Base-by-base conservation (phyloP, 2,797 vertebrate species). In the Cirrhinus molitorella region DNA sequence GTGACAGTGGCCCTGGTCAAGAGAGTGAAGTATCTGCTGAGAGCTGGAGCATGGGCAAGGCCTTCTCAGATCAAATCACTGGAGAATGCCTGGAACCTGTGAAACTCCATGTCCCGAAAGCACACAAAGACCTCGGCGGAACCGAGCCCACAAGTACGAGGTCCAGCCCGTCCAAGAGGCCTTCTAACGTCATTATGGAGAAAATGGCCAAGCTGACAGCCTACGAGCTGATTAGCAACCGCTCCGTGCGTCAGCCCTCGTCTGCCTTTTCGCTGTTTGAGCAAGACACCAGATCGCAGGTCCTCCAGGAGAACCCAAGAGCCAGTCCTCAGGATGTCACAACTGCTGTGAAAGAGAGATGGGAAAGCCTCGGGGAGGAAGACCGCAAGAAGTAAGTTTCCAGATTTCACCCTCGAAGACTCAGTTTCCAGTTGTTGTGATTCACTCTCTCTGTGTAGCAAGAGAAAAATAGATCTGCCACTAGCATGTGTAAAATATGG, bases 371-470 rank as follows among this genome's bases (percentile, higher is more conserved):
- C 88, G 92, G 87, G 89, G 94, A 96, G 94, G 96, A 97, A 87
- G 96, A 95, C 72, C 96, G 93, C 90, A 93, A 92, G 86, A 96
- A 96, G 98, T 99, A 96, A 97, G 97, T 96, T 94, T 95, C 94
- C 93, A 94, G 94, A 93, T 92, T 85, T 92, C 88, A 63, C 91
- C 86, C 93, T 92, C 91, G 92, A 91, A 87, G 90, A 88, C 79
- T 84, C 89, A 91, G 71, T 95, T 96, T 95, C 92, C 93, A 93
- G 89, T 92, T 92, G 92, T 90, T 93, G 90, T 95, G 91, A 93
- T 92, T 93, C 92, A 92, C 79, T 93, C 91, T 92, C 81, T 90
- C 79, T 80, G 86, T 91, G 87, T 88, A 87, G 57, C 75, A 87
- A 83, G 45, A 72, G 72, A 21, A 73, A 68, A 88, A 89, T 88